Base-by-base conservation (phyloP, 2,888 invertebrate genomes). In the Agonopterix subpropinquella region DNA sequence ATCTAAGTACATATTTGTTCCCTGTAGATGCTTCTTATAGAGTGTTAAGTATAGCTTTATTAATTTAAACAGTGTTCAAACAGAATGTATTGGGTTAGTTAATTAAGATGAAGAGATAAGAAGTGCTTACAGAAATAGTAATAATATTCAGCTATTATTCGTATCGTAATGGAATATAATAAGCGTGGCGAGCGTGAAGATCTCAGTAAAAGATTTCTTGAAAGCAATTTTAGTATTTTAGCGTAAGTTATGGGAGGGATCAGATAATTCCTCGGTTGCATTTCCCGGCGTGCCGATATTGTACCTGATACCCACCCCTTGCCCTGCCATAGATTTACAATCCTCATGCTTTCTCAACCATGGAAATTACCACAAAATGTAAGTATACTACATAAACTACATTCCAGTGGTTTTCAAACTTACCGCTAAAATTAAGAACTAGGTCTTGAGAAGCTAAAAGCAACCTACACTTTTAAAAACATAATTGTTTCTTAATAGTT, bases 81-180 rank as follows among this genome's bases (percentile, higher is more conserved):
- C 60, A 62, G 59, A 64, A 62, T 64, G 44, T 59, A 59, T 65
- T 63, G 52, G 61, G 59, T 61, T 60, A 64, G 62, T 68, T 74
- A 74, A 77, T 77, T 76, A 71, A 75, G 76, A 77, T 76, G 55
- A 50, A 49, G 48, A 54, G 76, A 76, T 76, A 75, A 61, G 58
- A 51, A 52, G 53, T 55, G 60, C 57, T 61, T 61, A 60, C 61
- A 60, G 61, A 61, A 70, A 77, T 77, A 67, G 73, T 74, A 77
- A 78, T 78, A 79, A 72, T 81, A 81, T 80, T 80, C 77, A 76
- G 67, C 73, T 75, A 73, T 78, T 80, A 81, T 80, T 80, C 71
- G 73, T 79, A 80, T 81, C 80, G 75, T 83, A 86, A 84, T 84
- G 80, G 78, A 84, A 85, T 83, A 83, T 87, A 80, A 86, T 84